phyloP scores from a whole-genome alignment of 2,888 invertebrate genomes.

The Gnatocerus cornutus region DNA sequence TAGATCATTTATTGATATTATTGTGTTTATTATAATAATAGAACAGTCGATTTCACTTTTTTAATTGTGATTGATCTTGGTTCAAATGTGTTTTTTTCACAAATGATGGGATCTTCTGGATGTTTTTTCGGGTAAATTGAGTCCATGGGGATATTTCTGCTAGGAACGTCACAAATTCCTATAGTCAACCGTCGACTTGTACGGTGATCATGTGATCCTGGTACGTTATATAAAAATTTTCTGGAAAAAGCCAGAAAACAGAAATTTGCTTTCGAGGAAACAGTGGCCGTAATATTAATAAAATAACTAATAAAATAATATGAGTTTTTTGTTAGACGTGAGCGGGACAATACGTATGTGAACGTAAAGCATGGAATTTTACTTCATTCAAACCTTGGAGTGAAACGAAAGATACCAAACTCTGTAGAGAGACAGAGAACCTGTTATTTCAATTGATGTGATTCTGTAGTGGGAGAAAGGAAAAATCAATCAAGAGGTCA shows the following conservation, averaged over 20 bases:
- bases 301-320: conserved; percentile 68
- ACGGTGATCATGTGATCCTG: conserved; percentile 70
- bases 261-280: conserved; percentile 72
- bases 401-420: conserved; percentile 13
- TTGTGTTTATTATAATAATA: conserved; percentile 36
- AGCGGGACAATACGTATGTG: conserved; percentile 41
- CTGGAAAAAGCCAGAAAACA: conserved; percentile 75
- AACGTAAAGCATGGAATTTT: conserved; percentile 28
- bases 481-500: neutral
- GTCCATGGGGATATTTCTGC: conserved; percentile 47
- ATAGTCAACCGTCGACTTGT: conserved; percentile 54
- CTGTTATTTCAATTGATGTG: conserved; percentile 19
- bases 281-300: conserved; percentile 67
- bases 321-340: conserved; percentile 32
- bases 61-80: conserved; percentile 24
- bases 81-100: neutral
- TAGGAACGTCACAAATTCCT: conserved; percentile 51
- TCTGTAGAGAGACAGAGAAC: conserved; percentile 8
- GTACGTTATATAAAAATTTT: conserved; percentile 76
- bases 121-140: conserved; percentile 16
- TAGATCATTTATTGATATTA: conserved; percentile 19
- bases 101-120: neutral
- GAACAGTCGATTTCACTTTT: conserved; percentile 20
- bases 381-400: conserved; percentile 27
- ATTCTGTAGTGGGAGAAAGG: neutral